These are phyloP conservation scores for Geotrypetes seraphini DNA, from an alignment of 2,797 vertebrate species.

Conservation along the genomic window DNA sequence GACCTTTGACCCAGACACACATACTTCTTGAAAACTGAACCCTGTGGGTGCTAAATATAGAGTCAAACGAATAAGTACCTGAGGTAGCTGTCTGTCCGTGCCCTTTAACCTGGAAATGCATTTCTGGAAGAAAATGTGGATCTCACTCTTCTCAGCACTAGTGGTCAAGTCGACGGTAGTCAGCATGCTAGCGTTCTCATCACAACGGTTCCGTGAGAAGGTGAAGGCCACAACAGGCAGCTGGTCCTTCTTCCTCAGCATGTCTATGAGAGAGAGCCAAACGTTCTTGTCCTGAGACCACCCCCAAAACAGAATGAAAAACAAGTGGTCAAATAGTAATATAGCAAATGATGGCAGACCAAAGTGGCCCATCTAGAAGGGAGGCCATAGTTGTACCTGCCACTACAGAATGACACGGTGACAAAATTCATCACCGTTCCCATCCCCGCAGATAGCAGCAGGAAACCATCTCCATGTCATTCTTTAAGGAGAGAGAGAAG, in stretches of 20 bases:
- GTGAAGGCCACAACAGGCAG: constrained; percentile 86
- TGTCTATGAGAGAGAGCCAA: constrained; percentile 77
- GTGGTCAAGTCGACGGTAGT: constrained; percentile 75
- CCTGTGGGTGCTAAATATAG: no score
- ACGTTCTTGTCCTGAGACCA: constrained; percentile 66
- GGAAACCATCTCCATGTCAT: no score
- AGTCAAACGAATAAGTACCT: constrained; percentile 38
- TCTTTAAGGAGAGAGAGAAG: no score
- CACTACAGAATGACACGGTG: no score
- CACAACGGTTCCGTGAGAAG: constrained; percentile 80
- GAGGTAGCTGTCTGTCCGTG: constrained; percentile 71
- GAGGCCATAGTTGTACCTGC: no score
- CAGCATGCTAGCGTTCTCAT: constrained; percentile 76
- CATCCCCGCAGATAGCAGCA: no score
- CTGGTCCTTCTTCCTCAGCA: constrained; percentile 71
- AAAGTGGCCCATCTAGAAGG: background rate
- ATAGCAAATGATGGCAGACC: background rate
- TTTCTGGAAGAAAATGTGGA: constrained; percentile 82
- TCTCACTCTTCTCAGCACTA: constrained; percentile 74
- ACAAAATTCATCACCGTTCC: no score
- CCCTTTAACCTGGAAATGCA: constrained; percentile 76
- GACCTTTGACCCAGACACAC: no score
- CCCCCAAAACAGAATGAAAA: no score
- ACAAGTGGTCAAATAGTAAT: background rate
- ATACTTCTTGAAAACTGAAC: no score